A percentile compares a stretch with the other conserved stretches of the same genome.
phyloP scores from a whole-genome alignment of 2,797 vertebrate genomes.

The Clarias laeviceps region DNA sequence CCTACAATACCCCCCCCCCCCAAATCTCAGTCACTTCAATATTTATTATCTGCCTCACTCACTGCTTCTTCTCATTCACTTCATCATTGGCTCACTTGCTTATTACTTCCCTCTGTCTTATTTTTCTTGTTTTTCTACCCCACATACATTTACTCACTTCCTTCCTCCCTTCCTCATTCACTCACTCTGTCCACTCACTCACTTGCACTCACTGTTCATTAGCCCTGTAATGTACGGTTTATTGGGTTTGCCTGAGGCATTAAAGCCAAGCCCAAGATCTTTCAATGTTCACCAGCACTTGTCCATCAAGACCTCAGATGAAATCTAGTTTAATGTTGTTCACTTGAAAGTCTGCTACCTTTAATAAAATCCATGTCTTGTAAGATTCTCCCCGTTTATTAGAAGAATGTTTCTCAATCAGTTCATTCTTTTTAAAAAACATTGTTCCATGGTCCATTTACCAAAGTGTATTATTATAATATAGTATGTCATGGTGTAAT shows the following conservation, averaged over 20 bases:
- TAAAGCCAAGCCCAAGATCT: conserved; percentile 3
- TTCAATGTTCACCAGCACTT: background rate
- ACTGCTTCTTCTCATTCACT: background rate
- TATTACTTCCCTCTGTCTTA: background rate
- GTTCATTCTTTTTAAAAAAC: background rate
- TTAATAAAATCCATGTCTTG: conserved; percentile 11
- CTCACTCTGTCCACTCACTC: background rate
- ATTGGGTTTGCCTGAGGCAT: conserved; percentile 25
- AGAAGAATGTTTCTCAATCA: background rate
- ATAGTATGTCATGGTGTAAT: background rate
- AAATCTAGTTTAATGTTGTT: background rate
- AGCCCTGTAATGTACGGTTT: conserved; percentile 17
- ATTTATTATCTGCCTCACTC: background rate
- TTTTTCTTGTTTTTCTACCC: conserved; percentile 1
- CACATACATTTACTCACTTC: background rate
- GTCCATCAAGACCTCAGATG: conserved; percentile 2
- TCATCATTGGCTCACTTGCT: background rate
- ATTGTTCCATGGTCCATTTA: background rate
- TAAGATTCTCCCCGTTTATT: background rate
- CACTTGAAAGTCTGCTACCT: background rate
- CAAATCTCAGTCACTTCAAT: background rate
- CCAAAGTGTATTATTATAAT: background rate
- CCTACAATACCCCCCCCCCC: background rate
- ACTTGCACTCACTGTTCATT: conserved; percentile 23
- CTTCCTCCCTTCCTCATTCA: background rate